phyloP scores from a whole-genome alignment of 2,797 vertebrate species.

The Amblyopsis hoosieri region DNA sequence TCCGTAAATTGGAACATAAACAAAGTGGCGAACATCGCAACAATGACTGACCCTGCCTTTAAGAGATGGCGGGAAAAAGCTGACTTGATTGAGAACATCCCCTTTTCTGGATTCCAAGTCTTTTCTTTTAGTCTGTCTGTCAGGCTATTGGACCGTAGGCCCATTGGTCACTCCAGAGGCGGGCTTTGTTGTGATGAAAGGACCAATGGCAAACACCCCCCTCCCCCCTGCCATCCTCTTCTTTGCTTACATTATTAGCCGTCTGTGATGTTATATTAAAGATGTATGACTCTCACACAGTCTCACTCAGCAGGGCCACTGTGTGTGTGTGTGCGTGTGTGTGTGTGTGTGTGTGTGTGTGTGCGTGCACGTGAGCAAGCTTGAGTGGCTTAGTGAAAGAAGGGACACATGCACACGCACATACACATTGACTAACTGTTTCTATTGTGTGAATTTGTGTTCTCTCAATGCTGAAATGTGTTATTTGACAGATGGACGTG shows the following conservation, averaged over 20 bases:
- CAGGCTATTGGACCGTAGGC: conserved; percentile 2
- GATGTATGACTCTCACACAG: conserved; percentile 78
- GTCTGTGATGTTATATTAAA: conserved; percentile 80
- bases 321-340: conserved; percentile 23
- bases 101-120: conserved; percentile 19
- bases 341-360: conserved; percentile 15
- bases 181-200: conserved; percentile 7
- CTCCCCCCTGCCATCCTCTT: conserved; percentile 33
- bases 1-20: too few relatives aligned
- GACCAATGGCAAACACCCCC: conserved; percentile 9
- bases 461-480: conserved; percentile 64
- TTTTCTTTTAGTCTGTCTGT: conserved; percentile 5
- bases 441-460: conserved; percentile 59
- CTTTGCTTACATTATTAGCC: conserved; percentile 77
- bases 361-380: conserved; percentile 10
- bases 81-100: conserved; percentile 34
- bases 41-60: too few relatives aligned
- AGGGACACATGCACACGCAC: conserved; percentile 8
- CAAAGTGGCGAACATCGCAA: too few relatives aligned
- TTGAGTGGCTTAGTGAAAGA: conserved; percentile 40
- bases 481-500: conserved; percentile 82
- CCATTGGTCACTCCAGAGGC: conserved; percentile 1
- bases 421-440: conserved; percentile 5
- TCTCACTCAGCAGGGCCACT: conserved; percentile 66
- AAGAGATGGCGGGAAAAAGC: neutral